Evolutionary conservation across 2,888 invertebrate genomes (phyloP).

Genomic region (Panzeria rudis): DNA sequence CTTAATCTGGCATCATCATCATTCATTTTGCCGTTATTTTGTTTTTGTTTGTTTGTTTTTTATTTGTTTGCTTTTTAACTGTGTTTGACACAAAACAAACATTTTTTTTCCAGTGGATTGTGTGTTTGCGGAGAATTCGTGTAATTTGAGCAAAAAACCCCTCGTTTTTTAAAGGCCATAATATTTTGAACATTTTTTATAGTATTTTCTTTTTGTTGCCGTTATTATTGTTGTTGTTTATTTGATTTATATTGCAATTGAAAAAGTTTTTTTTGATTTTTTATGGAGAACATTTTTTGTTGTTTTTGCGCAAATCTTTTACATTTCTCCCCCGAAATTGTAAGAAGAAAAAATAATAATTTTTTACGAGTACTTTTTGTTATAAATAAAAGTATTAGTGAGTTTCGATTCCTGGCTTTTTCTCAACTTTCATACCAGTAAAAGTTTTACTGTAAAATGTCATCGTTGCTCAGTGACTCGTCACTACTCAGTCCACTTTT

Average conservation of each 20-base stretch:
- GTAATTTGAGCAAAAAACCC: slow-evolving; percentile 5
- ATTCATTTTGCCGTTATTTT: slow-evolving; percentile 32
- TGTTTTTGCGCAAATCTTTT: slow-evolving; percentile 43
- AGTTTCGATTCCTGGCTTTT: slow-evolving; percentile 19
- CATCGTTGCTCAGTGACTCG: slow-evolving; percentile 47
- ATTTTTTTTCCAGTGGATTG: slow-evolving; percentile 24
- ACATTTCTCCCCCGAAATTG: slow-evolving; percentile 30
- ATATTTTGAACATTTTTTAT: slow-evolving; percentile 8
- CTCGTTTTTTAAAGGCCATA: slow-evolving; percentile 43
- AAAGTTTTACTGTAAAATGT: too few relatives aligned
- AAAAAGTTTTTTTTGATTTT: slow-evolving; percentile 23
- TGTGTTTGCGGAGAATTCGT: neutral
- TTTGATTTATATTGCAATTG: slow-evolving; percentile 48
- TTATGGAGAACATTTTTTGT: slow-evolving; percentile 22
- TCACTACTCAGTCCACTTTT: slow-evolving; percentile 57
- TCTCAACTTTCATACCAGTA: neutral
- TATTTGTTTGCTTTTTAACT: neutral
- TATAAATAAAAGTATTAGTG: slow-evolving; percentile 17
- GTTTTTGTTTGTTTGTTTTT: neutral
- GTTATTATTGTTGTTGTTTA: slow-evolving; percentile 27
- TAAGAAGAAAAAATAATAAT: neutral
- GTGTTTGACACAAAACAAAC: slow-evolving; percentile 10
- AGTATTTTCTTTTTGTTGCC: neutral
- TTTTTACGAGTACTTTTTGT: slow-evolving; percentile 2
- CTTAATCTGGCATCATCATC: slow-evolving; percentile 14